phyloP scores from a whole-genome alignment of 2,797 vertebrate genomes.

The Rhabdomys pumilio region DNA sequence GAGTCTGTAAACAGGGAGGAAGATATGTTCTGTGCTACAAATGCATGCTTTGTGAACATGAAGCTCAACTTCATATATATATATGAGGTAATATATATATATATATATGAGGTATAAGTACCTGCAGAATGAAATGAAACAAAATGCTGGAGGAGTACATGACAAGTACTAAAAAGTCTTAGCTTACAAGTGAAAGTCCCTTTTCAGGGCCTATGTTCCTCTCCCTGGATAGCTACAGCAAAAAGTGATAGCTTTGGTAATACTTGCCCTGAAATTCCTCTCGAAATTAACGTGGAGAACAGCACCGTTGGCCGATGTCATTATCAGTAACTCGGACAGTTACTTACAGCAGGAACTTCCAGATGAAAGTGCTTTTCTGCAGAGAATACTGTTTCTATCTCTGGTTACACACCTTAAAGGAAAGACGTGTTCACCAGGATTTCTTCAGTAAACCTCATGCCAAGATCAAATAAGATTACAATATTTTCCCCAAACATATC shows the following conservation, averaged over 20 bases:
- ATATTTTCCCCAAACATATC: neutral
- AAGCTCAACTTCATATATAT: neutral
- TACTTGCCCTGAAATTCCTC: neutral
- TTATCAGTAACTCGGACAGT: neutral
- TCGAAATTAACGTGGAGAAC: conserved; percentile 34
- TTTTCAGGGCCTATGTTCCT: neutral
- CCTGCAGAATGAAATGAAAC: neutral
- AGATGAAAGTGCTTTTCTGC: conserved; percentile 16
- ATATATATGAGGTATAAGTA: neutral
- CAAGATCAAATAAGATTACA: conserved; percentile 55
- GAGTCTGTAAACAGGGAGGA: neutral
- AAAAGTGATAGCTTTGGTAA: neutral
- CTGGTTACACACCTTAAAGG: neutral
- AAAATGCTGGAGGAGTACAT: neutral
- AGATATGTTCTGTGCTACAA: neutral
- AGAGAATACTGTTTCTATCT: neutral
- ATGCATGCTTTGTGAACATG: neutral
- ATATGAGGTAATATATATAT: too few species aligned
- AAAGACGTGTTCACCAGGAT: conserved; percentile 19
- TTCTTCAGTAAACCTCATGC: conserved; percentile 20
- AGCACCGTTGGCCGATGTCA: neutral
- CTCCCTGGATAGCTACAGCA: neutral
- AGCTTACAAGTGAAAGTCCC: conserved; percentile 29
- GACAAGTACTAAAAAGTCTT: neutral
- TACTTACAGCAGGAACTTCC: neutral